Evolutionary conservation across 2,797 vertebrate species (phyloP).

Genomic region (Acipenser oxyrinchus): DNA sequence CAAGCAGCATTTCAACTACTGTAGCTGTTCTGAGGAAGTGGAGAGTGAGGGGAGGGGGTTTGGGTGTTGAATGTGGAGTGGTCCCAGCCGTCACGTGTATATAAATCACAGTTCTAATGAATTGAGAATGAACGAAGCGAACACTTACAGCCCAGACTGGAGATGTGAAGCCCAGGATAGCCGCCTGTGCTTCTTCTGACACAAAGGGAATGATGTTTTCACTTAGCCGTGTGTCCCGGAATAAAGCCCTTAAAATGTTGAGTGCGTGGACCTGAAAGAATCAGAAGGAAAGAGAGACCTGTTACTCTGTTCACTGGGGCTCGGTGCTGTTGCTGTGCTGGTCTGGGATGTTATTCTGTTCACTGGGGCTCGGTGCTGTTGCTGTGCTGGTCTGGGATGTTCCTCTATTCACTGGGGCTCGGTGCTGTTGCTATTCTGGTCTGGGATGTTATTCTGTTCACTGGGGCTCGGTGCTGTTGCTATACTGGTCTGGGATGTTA

Average conservation of each 20-base stretch:
- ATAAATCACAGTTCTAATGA: background rate
- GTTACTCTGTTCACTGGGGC: too few relatives aligned
- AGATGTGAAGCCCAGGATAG: slow-evolving; percentile 85
- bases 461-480: too few relatives aligned
- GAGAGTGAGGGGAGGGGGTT: too few relatives aligned
- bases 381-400: too few relatives aligned
- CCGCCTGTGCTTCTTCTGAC: slow-evolving; percentile 80
- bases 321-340: too few relatives aligned
- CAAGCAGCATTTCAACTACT: too few relatives aligned
- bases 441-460: too few relatives aligned
- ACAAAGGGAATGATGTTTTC: slow-evolving; percentile 87
- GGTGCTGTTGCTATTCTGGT: too few relatives aligned
- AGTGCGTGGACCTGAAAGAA: slow-evolving; percentile 81
- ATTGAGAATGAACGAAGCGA: slow-evolving; percentile 14
- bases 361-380: too few relatives aligned
- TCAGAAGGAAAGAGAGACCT: background rate
- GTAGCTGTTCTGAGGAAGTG: background rate
- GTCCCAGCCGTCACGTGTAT: background rate
- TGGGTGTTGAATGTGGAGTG: background rate
- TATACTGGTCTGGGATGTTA: too few relatives aligned
- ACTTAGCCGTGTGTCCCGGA: slow-evolving; percentile 83
- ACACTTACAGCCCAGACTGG: slow-evolving; percentile 90
- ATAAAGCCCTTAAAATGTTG: slow-evolving; percentile 88
- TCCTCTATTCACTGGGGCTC: too few relatives aligned
- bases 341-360: too few relatives aligned